A percentile compares a stretch with the other conserved stretches of the same genome.
phyloP scores from a whole-genome alignment of 2,797 vertebrate genomes.

The Sebastes kiyomatsui region DNA sequence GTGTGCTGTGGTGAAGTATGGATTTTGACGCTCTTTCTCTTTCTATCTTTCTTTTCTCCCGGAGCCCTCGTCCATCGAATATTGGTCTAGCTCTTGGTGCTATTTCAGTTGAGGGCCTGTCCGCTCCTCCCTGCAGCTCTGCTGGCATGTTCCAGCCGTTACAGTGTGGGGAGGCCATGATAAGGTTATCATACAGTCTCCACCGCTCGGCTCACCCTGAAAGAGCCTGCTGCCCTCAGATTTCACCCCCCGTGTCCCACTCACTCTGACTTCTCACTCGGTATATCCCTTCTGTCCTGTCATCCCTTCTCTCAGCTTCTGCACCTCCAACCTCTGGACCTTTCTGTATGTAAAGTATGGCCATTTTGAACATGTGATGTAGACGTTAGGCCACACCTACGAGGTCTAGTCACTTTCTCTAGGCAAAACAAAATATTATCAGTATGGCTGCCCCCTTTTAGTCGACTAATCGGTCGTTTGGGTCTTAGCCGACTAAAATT shows the following conservation, averaged over 20 bases:
- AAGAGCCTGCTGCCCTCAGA: conserved; percentile 59
- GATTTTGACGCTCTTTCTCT: conserved; percentile 39
- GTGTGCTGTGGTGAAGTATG: conserved; percentile 56
- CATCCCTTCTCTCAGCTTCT: conserved; percentile 6
- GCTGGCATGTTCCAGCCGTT: conserved; percentile 84
- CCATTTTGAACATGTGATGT: conserved; percentile 52
- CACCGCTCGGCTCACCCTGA: conserved; percentile 46
- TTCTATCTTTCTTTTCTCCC: background rate
- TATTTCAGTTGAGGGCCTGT: conserved; percentile 81
- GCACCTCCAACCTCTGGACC: background rate
- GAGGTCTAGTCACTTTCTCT: background rate
- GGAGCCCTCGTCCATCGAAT: conserved; percentile 49
- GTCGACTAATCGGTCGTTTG: no score
- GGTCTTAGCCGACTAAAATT: no score
- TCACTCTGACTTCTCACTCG: conserved; percentile 36
- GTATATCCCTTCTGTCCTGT: conserved; percentile 1
- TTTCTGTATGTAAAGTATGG: background rate
- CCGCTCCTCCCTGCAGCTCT: conserved; percentile 68
- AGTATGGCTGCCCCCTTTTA: background rate
- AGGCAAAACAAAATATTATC: conserved; percentile 36
- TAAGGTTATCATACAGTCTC: conserved; percentile 88
- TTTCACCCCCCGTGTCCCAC: conserved; percentile 30
- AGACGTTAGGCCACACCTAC: background rate
- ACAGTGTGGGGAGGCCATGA: conserved; percentile 83
- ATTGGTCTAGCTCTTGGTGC: conserved; percentile 70